Evolutionary conservation across 2,888 invertebrate genomes (phyloP), one percentile per base, ranked within the genome.

Genomic region (Catocala nupta): DNA sequence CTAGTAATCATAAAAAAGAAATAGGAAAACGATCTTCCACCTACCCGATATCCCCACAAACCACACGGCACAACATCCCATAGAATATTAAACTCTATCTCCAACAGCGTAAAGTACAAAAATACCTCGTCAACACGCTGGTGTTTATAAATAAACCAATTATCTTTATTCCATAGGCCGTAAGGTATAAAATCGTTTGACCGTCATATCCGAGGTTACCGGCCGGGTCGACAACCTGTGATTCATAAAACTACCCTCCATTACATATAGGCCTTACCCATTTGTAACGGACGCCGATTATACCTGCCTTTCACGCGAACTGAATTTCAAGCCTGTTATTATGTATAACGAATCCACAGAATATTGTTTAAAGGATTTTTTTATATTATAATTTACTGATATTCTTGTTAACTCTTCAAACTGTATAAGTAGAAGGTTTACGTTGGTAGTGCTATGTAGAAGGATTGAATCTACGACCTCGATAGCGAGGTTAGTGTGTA

Each of bases 221-320:
- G 84, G 64, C 68, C 81, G 81, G 87, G 87, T 87, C 87, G 82
- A 79, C 79, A 87, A 81, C 86, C 89, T 80, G 85, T 86, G 86
- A 88, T 86, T 90, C 88, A 88, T 80, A 77, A 81, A 88, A 87
- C 88, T 85, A 87, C 86, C 88, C 88, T 74, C 80, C 61, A 79
- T 85, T 81, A 82, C 72, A 76, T 80, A 71, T 78, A 84, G 85
- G 85, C 82, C 78, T 85, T 81, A 77, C 82, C 83, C 82, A 82
- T 82, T 86, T 84, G 83, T 83, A 83, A 81, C 79, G 57, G 70
- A 68, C 65, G 68, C 63, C 68, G 75, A 77, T 78, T 81, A 75
- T 81, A 78, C 80, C 77, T 76, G 79, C 64, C 78, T 76, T 79
- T 80, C 76, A 70, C 77, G 76, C 75, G 72, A 79, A 71, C 75